Evolutionary conservation across 2,113 vertebrate species (phyloP), one percentile per base, ranked within the genome.

Genomic region (Paramormyrops kingsleyae): DNA sequence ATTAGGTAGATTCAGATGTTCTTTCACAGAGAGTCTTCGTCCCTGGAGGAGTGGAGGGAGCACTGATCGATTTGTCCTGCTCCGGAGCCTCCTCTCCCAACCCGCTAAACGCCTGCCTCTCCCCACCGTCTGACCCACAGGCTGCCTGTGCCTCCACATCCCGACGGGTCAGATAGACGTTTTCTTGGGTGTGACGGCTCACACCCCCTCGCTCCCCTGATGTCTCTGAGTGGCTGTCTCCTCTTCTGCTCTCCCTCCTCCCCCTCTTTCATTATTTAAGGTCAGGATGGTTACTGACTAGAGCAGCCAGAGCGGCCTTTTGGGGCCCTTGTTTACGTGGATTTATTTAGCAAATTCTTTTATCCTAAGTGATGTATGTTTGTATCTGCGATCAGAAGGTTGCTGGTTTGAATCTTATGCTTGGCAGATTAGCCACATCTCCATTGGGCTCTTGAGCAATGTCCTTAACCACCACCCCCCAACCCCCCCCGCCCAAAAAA

Each of bases 1-100:
- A 93, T 93, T 93, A 93, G 90, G 90, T 92, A 92, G 91, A 93
- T 93, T 93, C 92, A 92, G 90, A 92, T 92, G 91, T 91, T 93
- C 91, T 91, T 90, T 92, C 90, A 91, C 89, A 85, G 89, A 86
- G 89, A 70, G 90, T 89, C 89, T 89, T 62, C 70, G 46, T n/a
- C 90, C 90, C 88, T 53, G 15, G 44, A 87, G 84, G 84, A 47
- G 89, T 70, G 74, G 52, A 87, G 87, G 87, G 50, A n/a, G 52
- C 90, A 90, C 89, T 90, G 90, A 93, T 93, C 90, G 92, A 93
- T 93, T 93, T 92, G 91, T 93, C 91, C 89, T 91, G 91, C 92
- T 91, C 92, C 87, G 74, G 46, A 92, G 89, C 66, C 46, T 83
- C 50, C 87, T 92, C 80, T 91, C 31, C 49, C 87, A 70, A 90